Percentiles rank a stretch among this genome's conserved stretches.
phyloP scores from a whole-genome alignment of 2,113 vertebrate genomes.

The Labeo rohita region DNA sequence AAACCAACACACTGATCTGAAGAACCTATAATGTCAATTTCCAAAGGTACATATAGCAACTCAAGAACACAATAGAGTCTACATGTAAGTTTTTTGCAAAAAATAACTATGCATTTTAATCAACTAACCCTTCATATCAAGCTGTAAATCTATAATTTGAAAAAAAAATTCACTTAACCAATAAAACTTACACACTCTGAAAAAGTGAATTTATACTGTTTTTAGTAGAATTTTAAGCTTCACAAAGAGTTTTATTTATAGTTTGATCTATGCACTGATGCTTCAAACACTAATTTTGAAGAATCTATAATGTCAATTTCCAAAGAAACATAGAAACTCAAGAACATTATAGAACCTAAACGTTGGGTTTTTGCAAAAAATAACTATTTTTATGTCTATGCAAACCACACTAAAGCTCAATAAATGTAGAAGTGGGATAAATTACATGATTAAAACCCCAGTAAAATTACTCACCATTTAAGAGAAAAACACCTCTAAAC shows the following conservation, averaged over 20 bases:
- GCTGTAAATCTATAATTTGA: neutral
- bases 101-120: neutral
- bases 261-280: neutral
- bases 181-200: neutral
- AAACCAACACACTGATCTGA: neutral
- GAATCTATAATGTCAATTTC: neutral
- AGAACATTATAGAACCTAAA: neutral
- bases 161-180: neutral
- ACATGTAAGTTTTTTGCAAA: too few species aligned
- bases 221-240: too few species aligned
- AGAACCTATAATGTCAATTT: neutral
- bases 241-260: neutral
- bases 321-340: neutral
- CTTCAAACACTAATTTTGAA: neutral
- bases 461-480: neutral
- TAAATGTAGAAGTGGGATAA: neutral
- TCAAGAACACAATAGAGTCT: too few species aligned
- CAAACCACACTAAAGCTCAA: neutral
- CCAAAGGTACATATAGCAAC: neutral
- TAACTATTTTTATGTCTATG: neutral
- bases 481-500: too few species aligned
- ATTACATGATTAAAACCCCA: neutral
- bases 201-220: neutral
- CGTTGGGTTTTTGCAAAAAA: neutral
- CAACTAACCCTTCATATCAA: neutral